These are phyloP conservation scores for Drosophila colorata DNA, from an alignment of 2,888 invertebrate species.

Conservation along the genomic window DNA sequence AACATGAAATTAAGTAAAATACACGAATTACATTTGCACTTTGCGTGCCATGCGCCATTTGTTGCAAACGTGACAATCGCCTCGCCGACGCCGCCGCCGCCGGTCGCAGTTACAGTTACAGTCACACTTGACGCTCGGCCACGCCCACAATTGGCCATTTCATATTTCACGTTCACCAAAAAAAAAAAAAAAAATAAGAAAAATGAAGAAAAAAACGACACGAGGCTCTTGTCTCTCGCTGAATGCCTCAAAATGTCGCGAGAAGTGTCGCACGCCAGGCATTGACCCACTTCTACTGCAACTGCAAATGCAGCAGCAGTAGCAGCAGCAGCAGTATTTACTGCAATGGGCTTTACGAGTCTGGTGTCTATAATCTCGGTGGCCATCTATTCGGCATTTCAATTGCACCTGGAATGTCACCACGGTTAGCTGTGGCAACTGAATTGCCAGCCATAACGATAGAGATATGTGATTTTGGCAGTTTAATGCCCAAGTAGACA, in stretches of 20 bases:
- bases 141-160: constrained; percentile 42
- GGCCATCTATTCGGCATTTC: constrained; percentile 49
- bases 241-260: constrained; percentile 24
- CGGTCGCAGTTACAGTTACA: constrained; percentile 1
- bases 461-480: neutral
- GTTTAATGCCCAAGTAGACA: neutral
- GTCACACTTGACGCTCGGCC: constrained; percentile 5
- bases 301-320: constrained; percentile 1
- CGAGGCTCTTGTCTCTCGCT: constrained; percentile 24
- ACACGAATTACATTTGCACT: constrained; percentile 81
- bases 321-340: constrained; percentile 12
- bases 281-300: constrained; percentile 27
- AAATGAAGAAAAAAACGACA: too few species aligned
- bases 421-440: constrained; percentile 10
- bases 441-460: constrained; percentile 2
- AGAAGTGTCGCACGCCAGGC: constrained; percentile 16
- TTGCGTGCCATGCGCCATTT: constrained; percentile 80
- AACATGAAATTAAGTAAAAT: constrained; percentile 80
- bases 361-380: constrained; percentile 39
- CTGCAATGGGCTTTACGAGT: constrained; percentile 14
- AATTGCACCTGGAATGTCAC: constrained; percentile 20
- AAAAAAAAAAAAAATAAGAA: neutral
- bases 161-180: constrained; percentile 50
- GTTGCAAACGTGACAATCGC: constrained; percentile 80
- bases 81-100: constrained; percentile 33